These are phyloP conservation scores for Hypsibius dujardini DNA, from an alignment of 1,140 invertebrate genomes.

Conservation along the genomic window DNA sequence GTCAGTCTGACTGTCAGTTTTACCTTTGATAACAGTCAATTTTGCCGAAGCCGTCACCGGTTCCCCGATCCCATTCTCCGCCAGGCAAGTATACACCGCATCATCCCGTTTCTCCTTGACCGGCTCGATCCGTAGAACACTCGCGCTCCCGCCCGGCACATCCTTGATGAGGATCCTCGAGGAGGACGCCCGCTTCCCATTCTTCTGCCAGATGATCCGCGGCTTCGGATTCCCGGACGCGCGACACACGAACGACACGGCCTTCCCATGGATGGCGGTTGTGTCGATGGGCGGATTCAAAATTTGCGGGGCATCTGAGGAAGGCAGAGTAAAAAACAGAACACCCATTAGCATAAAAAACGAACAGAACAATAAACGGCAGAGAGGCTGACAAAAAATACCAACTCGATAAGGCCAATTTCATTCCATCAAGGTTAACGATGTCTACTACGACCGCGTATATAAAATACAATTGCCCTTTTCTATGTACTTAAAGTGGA, in stretches of 20 bases:
- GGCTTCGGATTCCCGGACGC: constrained; percentile 70
- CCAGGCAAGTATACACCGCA: constrained; percentile 79
- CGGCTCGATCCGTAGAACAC: constrained; percentile 71
- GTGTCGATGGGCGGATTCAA: constrained; percentile 63
- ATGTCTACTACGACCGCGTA: too few species aligned
- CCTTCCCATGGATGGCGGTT: constrained; percentile 66
- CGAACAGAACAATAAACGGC: too few species aligned
- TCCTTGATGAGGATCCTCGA: constrained; percentile 33
- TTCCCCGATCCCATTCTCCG: constrained; percentile 86
- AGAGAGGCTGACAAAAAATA: too few species aligned
- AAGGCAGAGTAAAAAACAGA: constrained; percentile 23
- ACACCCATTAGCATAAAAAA: too few species aligned
- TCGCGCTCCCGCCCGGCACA: constrained; percentile 46
- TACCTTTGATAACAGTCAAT: constrained; percentile 68
- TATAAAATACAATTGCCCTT: too few species aligned
- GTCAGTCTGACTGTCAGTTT: too few species aligned
- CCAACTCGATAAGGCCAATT: too few species aligned
- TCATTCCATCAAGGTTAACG: too few species aligned
- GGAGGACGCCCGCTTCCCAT: constrained; percentile 57
- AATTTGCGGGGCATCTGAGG: constrained; percentile 73
- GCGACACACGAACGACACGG: constrained; percentile 82
- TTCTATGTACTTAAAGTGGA: too few species aligned
- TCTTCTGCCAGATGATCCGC: constrained; percentile 72
- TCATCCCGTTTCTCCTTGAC: constrained; percentile 63
- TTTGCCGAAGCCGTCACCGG: constrained; percentile 69